Conservation (phyloP, 2,888 invertebrate genomes). For the Drosophila ezoana region DNA sequence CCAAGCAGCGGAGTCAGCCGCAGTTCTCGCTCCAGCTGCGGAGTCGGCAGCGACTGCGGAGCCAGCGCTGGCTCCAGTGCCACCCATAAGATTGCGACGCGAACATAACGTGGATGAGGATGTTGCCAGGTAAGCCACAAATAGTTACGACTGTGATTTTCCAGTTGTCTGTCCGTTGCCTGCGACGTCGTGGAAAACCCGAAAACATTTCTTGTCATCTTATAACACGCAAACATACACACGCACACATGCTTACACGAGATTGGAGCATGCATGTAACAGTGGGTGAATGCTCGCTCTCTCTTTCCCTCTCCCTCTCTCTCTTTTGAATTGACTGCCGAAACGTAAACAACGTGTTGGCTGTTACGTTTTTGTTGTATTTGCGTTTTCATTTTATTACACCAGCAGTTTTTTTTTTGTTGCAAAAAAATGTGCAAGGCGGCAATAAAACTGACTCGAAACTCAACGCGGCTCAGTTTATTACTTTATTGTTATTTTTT, state of each 20-base stretch:
- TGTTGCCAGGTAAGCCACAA: constrained; percentile 67
- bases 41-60: constrained; percentile 17
- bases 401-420: constrained; percentile 16
- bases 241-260: constrained; percentile 8
- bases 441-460: constrained; percentile 31
- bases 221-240: constrained; percentile 12
- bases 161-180: not conserved
- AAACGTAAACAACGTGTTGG: constrained; percentile 77
- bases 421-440: constrained; percentile 27
- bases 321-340: constrained; percentile 40
- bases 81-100: constrained; percentile 63
- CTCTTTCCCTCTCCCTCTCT: constrained; percentile 7
- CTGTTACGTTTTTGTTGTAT: constrained; percentile 24
- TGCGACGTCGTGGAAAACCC: constrained; percentile 48
- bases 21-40: constrained; percentile 3
- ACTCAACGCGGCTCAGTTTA: constrained; percentile 14
- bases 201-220: constrained; percentile 21
- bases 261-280: constrained; percentile 7
- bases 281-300: constrained; percentile 13
- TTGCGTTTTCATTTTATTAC: constrained; percentile 21
- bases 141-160: constrained; percentile 11
- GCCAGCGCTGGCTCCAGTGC: constrained; percentile 38
- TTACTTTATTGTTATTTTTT: constrained; percentile 13
- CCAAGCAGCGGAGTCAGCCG: constrained; percentile 19
- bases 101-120: constrained; percentile 72